These are phyloP conservation scores for Raja brachyura DNA, from an alignment of 2,113 vertebrate genomes.

Conservation along the genomic window DNA sequence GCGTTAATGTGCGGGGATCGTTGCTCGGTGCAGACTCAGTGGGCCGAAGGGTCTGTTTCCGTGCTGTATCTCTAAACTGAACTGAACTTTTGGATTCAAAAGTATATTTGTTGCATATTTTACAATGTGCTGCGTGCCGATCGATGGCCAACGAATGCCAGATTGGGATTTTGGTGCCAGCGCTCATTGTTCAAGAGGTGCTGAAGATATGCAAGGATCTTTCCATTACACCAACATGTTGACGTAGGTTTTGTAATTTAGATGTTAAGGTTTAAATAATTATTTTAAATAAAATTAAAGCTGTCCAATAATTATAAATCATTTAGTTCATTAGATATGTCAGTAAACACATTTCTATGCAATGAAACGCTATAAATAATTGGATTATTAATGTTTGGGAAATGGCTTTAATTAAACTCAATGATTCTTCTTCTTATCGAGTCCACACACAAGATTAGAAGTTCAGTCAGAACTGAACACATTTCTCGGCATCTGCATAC, in stretches of 20 bases:
- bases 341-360: neutral
- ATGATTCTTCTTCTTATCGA: neutral
- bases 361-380: neutral
- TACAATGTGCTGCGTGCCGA: no score
- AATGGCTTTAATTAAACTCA: neutral
- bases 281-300: neutral
- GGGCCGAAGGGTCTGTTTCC: no score
- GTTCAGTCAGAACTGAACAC: no score
- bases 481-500: no score
- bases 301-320: neutral
- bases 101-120: no score
- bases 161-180: neutral
- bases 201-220: neutral
- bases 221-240: neutral
- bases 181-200: neutral
- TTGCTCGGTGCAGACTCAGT: no score
- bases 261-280: neutral
- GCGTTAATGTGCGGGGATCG: no score
- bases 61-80: no score
- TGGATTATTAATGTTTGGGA: neutral
- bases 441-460: no score
- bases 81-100: no score
- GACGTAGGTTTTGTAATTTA: neutral
- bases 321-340: neutral
- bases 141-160: neutral